Percentiles rank a stretch among this genome's conserved stretches.
phyloP scores from a whole-genome alignment of 2,888 invertebrate species.

The Caenorhabditis doughertyi region DNA sequence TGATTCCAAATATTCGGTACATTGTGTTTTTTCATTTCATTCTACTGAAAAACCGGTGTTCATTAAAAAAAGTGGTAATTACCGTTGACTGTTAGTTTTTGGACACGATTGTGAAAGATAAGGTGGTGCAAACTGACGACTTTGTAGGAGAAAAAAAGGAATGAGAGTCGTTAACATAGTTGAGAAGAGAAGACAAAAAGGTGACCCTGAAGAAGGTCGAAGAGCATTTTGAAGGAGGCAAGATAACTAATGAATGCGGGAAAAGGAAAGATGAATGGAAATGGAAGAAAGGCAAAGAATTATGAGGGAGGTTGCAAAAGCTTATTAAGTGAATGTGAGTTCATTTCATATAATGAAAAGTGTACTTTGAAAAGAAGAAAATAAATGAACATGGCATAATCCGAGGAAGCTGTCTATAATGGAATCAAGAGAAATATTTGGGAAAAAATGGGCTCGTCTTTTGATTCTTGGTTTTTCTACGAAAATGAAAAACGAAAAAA shows the following conservation, averaged over 20 bases:
- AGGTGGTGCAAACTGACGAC: constrained; percentile 5
- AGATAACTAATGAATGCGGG: constrained; percentile 50
- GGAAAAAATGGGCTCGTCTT: background rate
- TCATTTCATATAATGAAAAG: background rate
- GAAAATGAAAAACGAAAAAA: constrained; percentile 12
- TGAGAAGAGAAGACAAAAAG: constrained; percentile 1
- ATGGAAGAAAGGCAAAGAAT: constrained; percentile 19
- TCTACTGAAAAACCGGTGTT: background rate
- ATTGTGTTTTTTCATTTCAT: background rate
- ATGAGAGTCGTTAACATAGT: constrained; percentile 34
- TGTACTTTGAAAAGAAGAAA: background rate
- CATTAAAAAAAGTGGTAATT: constrained; percentile 7
- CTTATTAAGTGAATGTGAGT: background rate
- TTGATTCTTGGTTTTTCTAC: constrained; percentile 17
- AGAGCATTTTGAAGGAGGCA: background rate
- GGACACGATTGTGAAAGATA: constrained; percentile 27
- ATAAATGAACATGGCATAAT: background rate
- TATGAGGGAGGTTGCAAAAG: constrained; percentile 2
- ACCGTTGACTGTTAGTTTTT: constrained; percentile 8
- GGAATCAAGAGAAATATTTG: background rate
- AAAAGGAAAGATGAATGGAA: constrained; percentile 26
- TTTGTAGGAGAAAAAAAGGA: constrained; percentile 10
- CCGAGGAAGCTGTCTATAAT: constrained; percentile 1
- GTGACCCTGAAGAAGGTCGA: constrained; percentile 34
- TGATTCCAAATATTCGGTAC: background rate